phyloP scores from a whole-genome alignment of 2,888 invertebrate genomes.

The Lutraria lutraria region DNA sequence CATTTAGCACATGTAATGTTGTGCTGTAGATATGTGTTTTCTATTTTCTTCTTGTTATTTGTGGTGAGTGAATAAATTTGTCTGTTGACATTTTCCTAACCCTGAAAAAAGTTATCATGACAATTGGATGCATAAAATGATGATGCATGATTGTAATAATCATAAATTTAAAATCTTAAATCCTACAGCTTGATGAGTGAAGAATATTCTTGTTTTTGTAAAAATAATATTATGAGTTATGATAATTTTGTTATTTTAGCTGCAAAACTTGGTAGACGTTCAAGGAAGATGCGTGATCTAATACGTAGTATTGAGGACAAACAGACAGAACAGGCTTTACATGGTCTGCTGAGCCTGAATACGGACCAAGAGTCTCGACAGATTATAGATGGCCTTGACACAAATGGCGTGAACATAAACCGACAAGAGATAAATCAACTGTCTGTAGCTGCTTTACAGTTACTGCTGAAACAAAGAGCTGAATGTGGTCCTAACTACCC shows the following conservation, averaged over 20 bases:
- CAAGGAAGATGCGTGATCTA: constrained; percentile 86
- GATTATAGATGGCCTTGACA: constrained; percentile 58
- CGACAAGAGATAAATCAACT: constrained; percentile 74
- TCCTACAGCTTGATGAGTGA: too few species aligned
- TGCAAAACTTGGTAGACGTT: constrained; percentile 86
- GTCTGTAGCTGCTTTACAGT: constrained; percentile 81
- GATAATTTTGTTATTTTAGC: constrained; percentile 74
- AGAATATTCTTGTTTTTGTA: too few species aligned
- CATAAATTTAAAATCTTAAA: too few species aligned
- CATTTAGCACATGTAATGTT: not conserved
- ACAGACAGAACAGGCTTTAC: constrained; percentile 86
- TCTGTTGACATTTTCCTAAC: too few species aligned
- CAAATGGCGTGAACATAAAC: constrained; percentile 63
- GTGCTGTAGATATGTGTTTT: too few species aligned
- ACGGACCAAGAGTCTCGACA: constrained; percentile 73
- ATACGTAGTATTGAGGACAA: constrained; percentile 86
- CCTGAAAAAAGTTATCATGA: too few species aligned
- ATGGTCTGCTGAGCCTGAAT: constrained; percentile 86
- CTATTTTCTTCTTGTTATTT: too few species aligned
- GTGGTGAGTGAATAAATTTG: too few species aligned
- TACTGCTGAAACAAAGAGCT: constrained; percentile 79
- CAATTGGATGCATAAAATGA: too few species aligned
- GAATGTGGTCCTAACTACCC: constrained; percentile 71
- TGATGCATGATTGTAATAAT: too few species aligned
- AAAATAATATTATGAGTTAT: not conserved